These are phyloP conservation scores for Chrysolina americana DNA, from an alignment of 2,888 invertebrate species.

Conservation along the genomic window DNA sequence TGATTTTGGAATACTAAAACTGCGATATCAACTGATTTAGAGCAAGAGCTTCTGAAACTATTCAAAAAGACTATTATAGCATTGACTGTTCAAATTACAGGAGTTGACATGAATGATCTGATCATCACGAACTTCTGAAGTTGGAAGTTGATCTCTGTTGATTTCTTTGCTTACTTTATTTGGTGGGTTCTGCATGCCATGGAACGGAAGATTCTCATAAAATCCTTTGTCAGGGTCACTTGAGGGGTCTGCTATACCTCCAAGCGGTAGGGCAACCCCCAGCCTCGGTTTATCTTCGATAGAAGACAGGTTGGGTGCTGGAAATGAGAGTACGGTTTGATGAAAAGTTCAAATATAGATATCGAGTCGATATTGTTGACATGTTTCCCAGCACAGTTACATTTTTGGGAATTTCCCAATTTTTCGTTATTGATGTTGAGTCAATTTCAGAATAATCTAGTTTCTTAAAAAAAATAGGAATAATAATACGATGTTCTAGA, in stretches of 20 bases:
- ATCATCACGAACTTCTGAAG: neutral
- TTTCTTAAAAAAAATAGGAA: no score
- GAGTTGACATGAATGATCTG: neutral
- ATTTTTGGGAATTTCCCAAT: no score
- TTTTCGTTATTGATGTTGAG: no score
- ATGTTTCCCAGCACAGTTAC: no score
- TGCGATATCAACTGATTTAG: neutral
- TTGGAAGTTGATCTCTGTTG: neutral
- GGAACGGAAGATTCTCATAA: conserved; percentile 96
- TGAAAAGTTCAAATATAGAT: no score
- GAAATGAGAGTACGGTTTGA: conserved; percentile 36
- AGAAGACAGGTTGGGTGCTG: conserved; percentile 72
- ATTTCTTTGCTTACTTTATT: conserved; percentile 84
- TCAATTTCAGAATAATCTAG: no score
- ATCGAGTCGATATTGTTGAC: no score
- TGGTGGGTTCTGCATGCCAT: conserved; percentile 93
- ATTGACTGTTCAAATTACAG: neutral
- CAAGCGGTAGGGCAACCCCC: conserved; percentile 69
- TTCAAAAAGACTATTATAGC: no score
- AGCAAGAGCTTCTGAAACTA: neutral
- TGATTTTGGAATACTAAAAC: neutral
- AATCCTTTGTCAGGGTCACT: conserved; percentile 87
- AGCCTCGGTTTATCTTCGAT: conserved; percentile 71
- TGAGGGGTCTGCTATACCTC: conserved; percentile 75
- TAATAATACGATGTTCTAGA: no score